Base-by-base conservation (phyloP, 1,140 invertebrate genomes). In the Pentalonia nigronervosa region DNA sequence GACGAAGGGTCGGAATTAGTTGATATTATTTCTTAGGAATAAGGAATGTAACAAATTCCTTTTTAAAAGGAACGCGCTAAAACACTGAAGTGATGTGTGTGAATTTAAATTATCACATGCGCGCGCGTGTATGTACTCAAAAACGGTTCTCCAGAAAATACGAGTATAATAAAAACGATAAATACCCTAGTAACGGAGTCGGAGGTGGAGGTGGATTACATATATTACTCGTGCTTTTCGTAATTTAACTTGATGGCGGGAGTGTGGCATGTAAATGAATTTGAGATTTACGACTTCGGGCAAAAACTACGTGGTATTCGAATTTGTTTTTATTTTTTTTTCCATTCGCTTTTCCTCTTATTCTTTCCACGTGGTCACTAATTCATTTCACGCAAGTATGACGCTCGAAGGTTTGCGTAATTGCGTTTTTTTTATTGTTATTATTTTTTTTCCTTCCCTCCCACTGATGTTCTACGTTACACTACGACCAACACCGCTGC, bases 161-260 rank as follows among this genome's bases (percentile, higher is more conserved):
- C 60, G 60, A 6, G 30, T n/a, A 47, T 23, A 87, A 87, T 25
- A 47, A 83, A 83, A 83, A 87, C 45, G 41, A 47, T 87, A 87
- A 87, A 87, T 87, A 87, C 17, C 47, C 14, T 21, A n/a, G 45
- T 47, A 20, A 48, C 2, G 14, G 7, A 9, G 36, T 36, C 8
- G 21, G 34, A 8, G 30, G 14, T 7, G 84, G 25, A 23, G 45
- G 34, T 8, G 20, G 47, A 87, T n/a, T 48, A 87, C 86, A 87
- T 48, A 76, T 87, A 87, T 87, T 87, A 48, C 45, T 30, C 30
- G 84, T 47, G 45, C n/a, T 48, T 87, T 87, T 87, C 53, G 45
- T 36, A 50, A 86, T 86, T 86, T 21, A 87, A 87, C 50, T 30
- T 25, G 34, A 14, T 50, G 36, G 9, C 3, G n/a, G 47, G 14